Evolutionary conservation across 2,113 vertebrate genomes (phyloP).

Genomic region (Pelecanus crispus): DNA sequence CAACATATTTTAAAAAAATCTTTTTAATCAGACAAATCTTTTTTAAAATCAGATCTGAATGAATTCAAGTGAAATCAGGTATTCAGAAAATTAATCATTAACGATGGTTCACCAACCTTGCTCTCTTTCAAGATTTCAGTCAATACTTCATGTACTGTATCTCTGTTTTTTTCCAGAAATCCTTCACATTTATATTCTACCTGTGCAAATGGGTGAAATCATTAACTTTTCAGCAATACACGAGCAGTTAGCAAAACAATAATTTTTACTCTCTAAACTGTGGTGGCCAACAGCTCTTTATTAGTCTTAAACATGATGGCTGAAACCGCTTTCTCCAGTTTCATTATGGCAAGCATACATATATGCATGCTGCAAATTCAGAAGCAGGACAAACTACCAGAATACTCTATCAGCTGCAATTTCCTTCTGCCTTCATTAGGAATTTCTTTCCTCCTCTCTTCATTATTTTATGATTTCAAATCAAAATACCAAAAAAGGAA

Average conservation of each 20-base stretch:
- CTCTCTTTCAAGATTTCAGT: conserved; percentile 84
- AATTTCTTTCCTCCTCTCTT: neutral
- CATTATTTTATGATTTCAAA: neutral
- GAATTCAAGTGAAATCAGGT: neutral
- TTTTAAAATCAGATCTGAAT: neutral
- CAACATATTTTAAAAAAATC: neutral
- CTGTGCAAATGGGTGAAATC: conserved; percentile 64
- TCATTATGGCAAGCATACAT: neutral
- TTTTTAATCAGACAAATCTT: neutral
- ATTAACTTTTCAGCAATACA: neutral
- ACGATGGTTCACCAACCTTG: conserved; percentile 77
- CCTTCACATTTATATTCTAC: conserved; percentile 93
- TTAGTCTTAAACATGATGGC: neutral
- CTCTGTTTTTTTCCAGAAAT: conserved; percentile 97
- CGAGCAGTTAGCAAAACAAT: neutral
- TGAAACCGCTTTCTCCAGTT: neutral
- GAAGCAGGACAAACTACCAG: neutral
- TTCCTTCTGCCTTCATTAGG: neutral
- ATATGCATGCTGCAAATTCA: neutral
- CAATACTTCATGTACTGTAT: conserved; percentile 89
- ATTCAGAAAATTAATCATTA: neutral
- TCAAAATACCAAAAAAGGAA: neutral
- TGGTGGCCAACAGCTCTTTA: neutral
- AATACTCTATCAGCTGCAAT: neutral
- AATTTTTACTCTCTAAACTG: neutral